phyloP scores from a whole-genome alignment of 2,797 vertebrate genomes.

The Spinibarbus caldwelli region DNA sequence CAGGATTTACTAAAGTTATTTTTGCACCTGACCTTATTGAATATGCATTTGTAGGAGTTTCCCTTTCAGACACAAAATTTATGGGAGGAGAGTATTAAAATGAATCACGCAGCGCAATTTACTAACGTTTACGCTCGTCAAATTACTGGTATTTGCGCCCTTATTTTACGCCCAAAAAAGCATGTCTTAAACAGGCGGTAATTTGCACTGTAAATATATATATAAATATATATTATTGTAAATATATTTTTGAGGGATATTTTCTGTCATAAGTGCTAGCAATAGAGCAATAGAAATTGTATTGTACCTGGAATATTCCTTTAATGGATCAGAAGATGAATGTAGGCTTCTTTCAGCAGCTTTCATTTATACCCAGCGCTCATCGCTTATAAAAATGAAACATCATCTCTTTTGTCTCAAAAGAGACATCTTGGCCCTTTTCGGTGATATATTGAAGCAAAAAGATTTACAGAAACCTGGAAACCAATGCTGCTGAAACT shows the following conservation, averaged over 20 bases:
- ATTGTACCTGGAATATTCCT: neutral
- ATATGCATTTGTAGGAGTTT: too few species aligned
- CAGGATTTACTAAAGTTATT: too few species aligned
- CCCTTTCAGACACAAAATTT: too few species aligned
- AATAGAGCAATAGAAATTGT: neutral
- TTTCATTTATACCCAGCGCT: neutral
- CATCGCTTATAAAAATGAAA: neutral
- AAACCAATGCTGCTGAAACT: neutral
- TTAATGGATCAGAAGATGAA: neutral
- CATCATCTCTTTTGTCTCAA: neutral
- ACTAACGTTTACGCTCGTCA: too few species aligned
- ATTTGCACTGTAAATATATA: too few species aligned
- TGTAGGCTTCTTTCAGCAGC: neutral
- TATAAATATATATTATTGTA: neutral
- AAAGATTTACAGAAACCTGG: neutral
- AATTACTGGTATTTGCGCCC: too few species aligned
- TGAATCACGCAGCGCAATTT: too few species aligned
- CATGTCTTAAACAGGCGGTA: too few species aligned
- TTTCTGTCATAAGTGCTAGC: neutral
- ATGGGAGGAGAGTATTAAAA: too few species aligned
- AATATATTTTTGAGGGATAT: neutral
- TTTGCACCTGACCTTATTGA: too few species aligned
- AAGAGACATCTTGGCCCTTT: neutral
- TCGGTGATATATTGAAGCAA: neutral
- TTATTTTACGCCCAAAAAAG: too few species aligned